Evolutionary conservation across 2,797 vertebrate genomes (phyloP), one percentile per base, ranked within the genome.

Genomic region (Sebastes umbrosus): DNA sequence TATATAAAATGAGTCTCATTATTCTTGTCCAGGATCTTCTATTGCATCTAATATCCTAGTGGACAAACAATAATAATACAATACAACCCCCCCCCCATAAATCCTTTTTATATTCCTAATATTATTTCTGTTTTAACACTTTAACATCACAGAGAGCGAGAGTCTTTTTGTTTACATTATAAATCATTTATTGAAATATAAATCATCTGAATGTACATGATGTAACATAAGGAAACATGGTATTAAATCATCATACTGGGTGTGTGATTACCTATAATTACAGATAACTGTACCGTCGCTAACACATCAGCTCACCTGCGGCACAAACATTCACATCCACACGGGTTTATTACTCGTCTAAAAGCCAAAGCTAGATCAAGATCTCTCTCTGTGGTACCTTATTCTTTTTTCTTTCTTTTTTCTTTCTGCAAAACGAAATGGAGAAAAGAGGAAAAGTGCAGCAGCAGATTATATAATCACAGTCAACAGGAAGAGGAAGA

Each of bases 151-250:
- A 50, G 6, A 18, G 7, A 84, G 8, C 0, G 39, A 59, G 7
- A 22, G 32, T 29, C 22, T 29, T 50, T 73, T 80, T 54, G n/a
- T 85, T 80, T 67, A 94, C 90, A 87, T 94, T 96, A 97, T 96
- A 96, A 97, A 97, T 95, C 96, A 96, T 97, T 98, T 99, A 98
- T 98, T 99, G 97, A 97, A 98, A 98, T 98, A 98, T 97, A 98
- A 95, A 96, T 97, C 96, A 97, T 98, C 97, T 98, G 96, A 96
- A 98, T 98, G 96, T 97, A 97, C 97, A 98, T 90, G 87, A 90
- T 89, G 93, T 93, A 95, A 94, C 93, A 89, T 94, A 96, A 84
- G 89, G 90, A 90, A 88, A 93, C 90, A 89, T 81, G 82, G 87
- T 88, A 95, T 92, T 94, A 87, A 92, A 90, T 93, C 88, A 89